A percentile compares a stretch with the other conserved stretches of the same genome.
phyloP scores from a whole-genome alignment of 2,113 vertebrate genomes.

The Chloroceryle aenea region DNA sequence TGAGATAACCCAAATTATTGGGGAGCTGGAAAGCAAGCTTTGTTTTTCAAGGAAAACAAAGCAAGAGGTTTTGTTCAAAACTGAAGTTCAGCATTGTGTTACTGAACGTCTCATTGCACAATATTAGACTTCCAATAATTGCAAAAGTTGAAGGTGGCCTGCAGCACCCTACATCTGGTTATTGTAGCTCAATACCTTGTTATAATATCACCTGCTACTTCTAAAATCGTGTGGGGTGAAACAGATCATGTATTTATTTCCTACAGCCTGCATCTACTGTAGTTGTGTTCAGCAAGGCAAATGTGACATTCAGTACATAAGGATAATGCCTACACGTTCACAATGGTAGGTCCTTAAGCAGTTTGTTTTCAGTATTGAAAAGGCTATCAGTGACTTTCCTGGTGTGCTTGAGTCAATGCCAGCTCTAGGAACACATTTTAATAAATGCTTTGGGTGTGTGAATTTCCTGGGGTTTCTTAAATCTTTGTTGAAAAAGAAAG shows the following conservation, averaged over 20 bases:
- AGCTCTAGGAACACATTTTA: not conserved
- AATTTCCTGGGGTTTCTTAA: constrained; percentile 22
- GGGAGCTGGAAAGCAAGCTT: not conserved
- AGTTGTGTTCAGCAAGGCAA: not conserved
- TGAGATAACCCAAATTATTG: not conserved
- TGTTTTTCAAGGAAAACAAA: not conserved
- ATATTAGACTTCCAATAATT: not conserved
- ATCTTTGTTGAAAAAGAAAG: not conserved
- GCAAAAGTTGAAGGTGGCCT: not conserved
- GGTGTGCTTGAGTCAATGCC: not conserved
- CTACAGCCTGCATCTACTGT: not conserved
- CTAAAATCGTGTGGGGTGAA: not conserved
- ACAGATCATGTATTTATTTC: not conserved
- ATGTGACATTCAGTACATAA: not conserved
- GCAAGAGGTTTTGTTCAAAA: not conserved
- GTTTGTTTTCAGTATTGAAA: constrained; percentile 16
- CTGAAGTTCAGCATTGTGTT: not conserved
- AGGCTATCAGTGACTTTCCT: not conserved
- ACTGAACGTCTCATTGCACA: not conserved
- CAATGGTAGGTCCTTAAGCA: not conserved
- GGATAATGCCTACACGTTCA: not conserved
- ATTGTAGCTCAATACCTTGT: not conserved
- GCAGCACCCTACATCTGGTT: not conserved
- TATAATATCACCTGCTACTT: not conserved
- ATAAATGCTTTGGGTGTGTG: constrained; percentile 2